Evolutionary conservation across 2,797 vertebrate species (phyloP).

Genomic region (Chlorospingus flavigularis): DNA sequence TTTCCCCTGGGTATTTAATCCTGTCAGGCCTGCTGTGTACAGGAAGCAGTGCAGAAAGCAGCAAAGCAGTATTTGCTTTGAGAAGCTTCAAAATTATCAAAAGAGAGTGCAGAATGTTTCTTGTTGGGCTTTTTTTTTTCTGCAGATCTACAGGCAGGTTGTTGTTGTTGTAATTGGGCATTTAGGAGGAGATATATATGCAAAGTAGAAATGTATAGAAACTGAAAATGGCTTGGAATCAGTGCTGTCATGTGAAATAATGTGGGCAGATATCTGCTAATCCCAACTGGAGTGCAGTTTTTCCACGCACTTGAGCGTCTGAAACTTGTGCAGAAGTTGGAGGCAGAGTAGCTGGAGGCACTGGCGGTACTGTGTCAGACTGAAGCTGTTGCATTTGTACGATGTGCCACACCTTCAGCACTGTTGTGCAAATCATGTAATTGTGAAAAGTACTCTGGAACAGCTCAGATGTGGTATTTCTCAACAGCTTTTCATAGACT

Average conservation of each 20-base stretch:
- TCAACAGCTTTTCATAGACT: neutral
- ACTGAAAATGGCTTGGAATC: neutral
- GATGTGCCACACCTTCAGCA: neutral
- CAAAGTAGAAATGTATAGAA: neutral
- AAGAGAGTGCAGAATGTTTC: neutral
- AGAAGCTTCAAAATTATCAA: neutral
- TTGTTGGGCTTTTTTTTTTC: neutral
- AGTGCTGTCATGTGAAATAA: neutral
- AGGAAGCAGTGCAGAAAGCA: neutral
- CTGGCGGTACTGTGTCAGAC: neutral
- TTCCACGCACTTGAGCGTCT: neutral
- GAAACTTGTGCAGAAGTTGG: neutral
- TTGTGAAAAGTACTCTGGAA: conserved; percentile 40
- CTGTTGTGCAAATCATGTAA: conserved; percentile 12
- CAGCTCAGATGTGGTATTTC: conserved; percentile 53
- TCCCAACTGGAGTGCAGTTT: neutral
- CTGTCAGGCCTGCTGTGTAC: neutral
- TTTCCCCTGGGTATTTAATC: neutral
- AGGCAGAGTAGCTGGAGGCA: neutral
- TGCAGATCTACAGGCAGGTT: neutral
- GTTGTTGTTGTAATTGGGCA: neutral
- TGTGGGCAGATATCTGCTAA: neutral
- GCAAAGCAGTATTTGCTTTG: neutral
- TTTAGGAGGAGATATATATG: neutral
- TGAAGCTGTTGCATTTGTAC: neutral